phyloP scores from a whole-genome alignment of 1,140 invertebrate genomes.

The Cydia pomonella region DNA sequence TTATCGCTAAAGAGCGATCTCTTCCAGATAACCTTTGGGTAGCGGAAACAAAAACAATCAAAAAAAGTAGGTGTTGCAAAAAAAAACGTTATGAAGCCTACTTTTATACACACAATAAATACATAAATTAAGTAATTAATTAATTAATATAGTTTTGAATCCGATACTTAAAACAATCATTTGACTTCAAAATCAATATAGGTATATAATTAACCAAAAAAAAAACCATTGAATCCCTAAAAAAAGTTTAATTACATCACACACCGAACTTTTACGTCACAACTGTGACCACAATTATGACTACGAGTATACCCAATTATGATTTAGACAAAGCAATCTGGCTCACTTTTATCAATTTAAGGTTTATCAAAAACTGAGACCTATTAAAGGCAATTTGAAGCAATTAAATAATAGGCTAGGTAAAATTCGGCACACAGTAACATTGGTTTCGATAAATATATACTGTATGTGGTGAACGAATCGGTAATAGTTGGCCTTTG shows the following conservation, averaged over 20 bases:
- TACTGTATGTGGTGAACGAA: constrained; percentile 49
- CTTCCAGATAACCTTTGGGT: no score
- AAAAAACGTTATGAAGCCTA: no score
- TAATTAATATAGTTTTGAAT: no score
- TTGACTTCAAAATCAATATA: background rate
- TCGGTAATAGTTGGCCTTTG: constrained; percentile 48
- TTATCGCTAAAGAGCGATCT: no score
- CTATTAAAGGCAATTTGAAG: constrained; percentile 57
- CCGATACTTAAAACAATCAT: no score
- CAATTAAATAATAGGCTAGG: constrained; percentile 59
- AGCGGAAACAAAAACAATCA: no score
- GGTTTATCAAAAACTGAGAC: constrained; percentile 35
- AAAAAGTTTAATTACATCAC: background rate
- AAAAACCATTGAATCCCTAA: no score
- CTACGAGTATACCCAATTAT: constrained; percentile 19
- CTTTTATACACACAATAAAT: no score
- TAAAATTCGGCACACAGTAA: constrained; percentile 39
- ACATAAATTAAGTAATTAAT: no score
- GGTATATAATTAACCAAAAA: background rate
- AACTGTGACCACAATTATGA: constrained; percentile 23
- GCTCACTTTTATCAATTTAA: constrained; percentile 32
- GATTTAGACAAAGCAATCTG: background rate
- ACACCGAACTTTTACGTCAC: background rate
- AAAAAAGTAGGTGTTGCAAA: no score
- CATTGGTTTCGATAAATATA: constrained; percentile 36